Evolutionary conservation across 2,888 invertebrate genomes (phyloP).

Genomic region (Eurois occulta): DNA sequence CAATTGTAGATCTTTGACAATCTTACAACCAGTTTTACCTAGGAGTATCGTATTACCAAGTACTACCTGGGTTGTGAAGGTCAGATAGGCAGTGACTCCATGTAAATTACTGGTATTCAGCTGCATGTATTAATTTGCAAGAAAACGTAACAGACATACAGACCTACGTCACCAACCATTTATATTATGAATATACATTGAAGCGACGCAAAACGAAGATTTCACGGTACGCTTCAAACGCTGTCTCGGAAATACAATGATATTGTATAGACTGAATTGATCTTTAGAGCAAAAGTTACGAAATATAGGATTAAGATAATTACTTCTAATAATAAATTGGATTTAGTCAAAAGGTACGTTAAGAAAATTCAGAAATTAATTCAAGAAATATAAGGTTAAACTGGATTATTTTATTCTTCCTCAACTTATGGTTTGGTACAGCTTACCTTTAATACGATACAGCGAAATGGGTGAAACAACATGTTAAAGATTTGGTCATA

Average conservation of each 20-base stretch:
- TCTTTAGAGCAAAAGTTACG: neutral
- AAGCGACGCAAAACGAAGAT: neutral
- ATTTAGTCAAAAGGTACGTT: constrained; percentile 4
- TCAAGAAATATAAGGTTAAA: neutral
- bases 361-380: neutral
- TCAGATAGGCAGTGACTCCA: neutral
- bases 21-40: neutral
- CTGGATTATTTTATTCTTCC: neutral
- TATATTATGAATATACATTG: neutral
- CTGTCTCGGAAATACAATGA: constrained; percentile 2
- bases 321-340: constrained; percentile 23
- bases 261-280: neutral
- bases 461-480: neutral
- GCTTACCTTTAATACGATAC: neutral
- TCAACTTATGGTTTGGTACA: neutral
- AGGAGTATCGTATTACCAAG: no score
- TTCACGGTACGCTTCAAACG: neutral
- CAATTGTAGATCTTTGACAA: no score
- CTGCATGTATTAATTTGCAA: neutral
- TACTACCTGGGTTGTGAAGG: no score
- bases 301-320: neutral
- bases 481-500: no score
- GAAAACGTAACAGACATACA: neutral
- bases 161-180: neutral
- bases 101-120: neutral